Conservation (phyloP, 1,140 invertebrate genomes). For the Fopius arisanus region DNA sequence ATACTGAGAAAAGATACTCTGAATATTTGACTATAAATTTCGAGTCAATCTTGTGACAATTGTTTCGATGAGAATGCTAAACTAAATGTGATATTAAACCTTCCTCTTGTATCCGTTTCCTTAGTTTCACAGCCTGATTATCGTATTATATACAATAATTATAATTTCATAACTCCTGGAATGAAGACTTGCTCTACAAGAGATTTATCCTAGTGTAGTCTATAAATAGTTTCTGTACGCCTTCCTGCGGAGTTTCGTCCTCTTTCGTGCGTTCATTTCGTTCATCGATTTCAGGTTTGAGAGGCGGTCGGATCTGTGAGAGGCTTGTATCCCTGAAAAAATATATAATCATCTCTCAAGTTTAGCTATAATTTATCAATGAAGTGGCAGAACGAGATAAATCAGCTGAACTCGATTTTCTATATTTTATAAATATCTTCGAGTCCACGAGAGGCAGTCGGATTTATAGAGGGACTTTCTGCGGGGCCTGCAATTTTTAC, state of each 20-base stretch:
- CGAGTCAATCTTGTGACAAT: neutral
- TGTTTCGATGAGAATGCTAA: neutral
- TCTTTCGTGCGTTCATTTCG: neutral
- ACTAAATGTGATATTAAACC: neutral
- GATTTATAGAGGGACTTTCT: too few species aligned
- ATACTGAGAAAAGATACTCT: neutral
- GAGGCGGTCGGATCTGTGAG: slow-evolving; percentile 34
- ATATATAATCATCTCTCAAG: slow-evolving; percentile 26
- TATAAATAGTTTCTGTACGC: neutral
- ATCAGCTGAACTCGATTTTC: neutral
- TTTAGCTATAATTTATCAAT: slow-evolving; percentile 28
- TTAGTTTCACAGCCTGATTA: neutral
- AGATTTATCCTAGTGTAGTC: neutral
- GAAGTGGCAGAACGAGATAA: neutral
- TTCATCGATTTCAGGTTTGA: slow-evolving; percentile 32
- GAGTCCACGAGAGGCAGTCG: too few species aligned
- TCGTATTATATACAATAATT: neutral
- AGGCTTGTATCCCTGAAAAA: slow-evolving; percentile 40
- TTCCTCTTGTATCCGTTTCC: neutral
- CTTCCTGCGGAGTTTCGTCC: neutral
- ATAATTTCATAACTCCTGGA: slow-evolving; percentile 1
- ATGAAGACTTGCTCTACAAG: neutral
- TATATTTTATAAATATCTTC: neutral
- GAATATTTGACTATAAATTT: neutral
- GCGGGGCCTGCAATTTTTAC: too few species aligned